Percentiles rank a stretch among this genome's conserved stretches.
Conservation (phyloP, 2,797 vertebrate genomes). For the Sebastes steindachneri region DNA sequence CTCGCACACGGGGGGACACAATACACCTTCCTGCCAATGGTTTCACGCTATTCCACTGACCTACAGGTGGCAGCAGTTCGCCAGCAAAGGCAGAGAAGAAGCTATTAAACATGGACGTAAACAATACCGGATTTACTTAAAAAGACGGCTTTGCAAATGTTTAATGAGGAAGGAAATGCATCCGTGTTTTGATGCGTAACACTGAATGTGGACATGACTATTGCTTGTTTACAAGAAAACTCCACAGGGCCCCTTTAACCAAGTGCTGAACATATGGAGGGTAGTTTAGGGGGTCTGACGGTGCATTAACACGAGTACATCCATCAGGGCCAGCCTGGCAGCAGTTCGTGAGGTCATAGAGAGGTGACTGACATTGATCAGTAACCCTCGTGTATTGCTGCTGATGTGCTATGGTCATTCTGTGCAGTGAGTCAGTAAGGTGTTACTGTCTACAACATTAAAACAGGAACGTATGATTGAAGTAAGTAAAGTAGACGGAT, state of each 20-base stretch:
- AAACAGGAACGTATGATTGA: neutral
- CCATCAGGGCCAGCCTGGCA: neutral
- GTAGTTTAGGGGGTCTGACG: neutral
- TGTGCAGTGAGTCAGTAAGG: neutral
- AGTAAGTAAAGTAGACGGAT: neutral
- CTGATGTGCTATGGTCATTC: neutral
- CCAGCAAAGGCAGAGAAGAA: no score
- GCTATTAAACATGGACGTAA: no score
- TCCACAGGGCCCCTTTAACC: no score
- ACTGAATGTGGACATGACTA: neutral
- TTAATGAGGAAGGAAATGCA: no score
- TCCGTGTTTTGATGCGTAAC: neutral
- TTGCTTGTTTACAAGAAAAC: neutral
- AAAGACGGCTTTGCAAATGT: no score
- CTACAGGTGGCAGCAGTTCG: no score
- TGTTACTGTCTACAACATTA: neutral
- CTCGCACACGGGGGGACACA: no score
- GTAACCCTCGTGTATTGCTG: neutral
- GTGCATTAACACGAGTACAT: neutral
- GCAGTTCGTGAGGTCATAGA: neutral
- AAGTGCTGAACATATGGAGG: neutral
- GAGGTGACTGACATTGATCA: neutral
- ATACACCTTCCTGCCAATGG: no score
- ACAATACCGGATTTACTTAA: no score
- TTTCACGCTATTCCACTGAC: no score